Base-by-base conservation (phyloP, 2,797 vertebrate genomes). In the Danio choprae region DNA sequence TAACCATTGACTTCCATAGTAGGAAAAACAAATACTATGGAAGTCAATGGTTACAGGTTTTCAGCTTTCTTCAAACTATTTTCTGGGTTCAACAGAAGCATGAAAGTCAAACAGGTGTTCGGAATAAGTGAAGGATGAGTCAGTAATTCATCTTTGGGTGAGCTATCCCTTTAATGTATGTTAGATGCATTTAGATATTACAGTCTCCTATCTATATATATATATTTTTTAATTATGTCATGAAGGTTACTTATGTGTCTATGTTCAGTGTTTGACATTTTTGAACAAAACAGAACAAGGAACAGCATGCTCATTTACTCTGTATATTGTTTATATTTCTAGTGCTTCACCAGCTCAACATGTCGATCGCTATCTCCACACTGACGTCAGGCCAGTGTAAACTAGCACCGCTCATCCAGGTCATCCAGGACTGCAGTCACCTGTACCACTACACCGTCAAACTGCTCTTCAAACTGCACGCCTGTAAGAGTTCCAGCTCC, bases 401-500 rank as follows among this genome's bases (percentile, higher is more conserved):
- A 81, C 93, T 99, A 88, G 90, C 98, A 12, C 97, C 98, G 0
- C 97, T 99, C 82, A 97, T 98, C 90, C 98, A 99, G 90, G 98
- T 98, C 68, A 92, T 98, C 89, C 98, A 98, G 89, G 98, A 99
- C 93, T 96, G 94, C 86, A 99, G 98, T 87, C 97, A 96, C 81
- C 96, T 99, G 22, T 99, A 99, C 91, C 97, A 99, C 93, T 99
- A 98, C 89, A 93, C 94, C 0, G 98, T 99, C 89, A 98, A 98
- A 91, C 91, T 99, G 56, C 93, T 99, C 77, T 99, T 99, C 93
- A 96, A 97, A 86, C 95, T 99, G 74, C 98, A 99, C 50, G 91
- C 97, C 56, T 98, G 98, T 99, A 91, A 97, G 97, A 91, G 29
- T 41, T 16, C n/a, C 56, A 1, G 5, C 9, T 8, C 38, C 5